Percentiles rank a stretch among this genome's conserved stretches.
Evolutionary conservation across 1,140 invertebrate genomes (phyloP).

Genomic region (Camponotus floridanus): DNA sequence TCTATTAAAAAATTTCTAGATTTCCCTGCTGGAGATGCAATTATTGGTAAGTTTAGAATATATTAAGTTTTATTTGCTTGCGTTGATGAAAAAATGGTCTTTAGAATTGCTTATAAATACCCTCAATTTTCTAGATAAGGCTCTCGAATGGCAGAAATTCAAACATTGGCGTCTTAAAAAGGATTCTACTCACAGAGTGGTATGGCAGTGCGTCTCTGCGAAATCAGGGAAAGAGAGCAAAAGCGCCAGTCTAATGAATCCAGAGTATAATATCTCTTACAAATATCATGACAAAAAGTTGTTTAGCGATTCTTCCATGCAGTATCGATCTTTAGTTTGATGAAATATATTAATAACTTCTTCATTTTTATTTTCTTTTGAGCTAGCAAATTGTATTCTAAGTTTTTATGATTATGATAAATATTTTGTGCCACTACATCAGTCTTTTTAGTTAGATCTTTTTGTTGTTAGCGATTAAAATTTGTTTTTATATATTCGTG

Average conservation of each 20-base stretch:
- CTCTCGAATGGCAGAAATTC: slow-evolving; percentile 1
- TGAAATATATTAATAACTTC: neutral
- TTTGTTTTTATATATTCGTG: neutral
- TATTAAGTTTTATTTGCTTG: neutral
- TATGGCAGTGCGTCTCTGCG: slow-evolving; percentile 5
- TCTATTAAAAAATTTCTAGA: slow-evolving; percentile 3
- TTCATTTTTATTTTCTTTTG: neutral
- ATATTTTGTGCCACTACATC: neutral
- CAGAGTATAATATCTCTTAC: neutral
- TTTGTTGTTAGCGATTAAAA: neutral
- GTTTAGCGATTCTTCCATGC: neutral
- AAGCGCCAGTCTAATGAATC: neutral
- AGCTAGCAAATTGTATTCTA: neutral
- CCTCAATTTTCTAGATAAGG: slow-evolving; percentile 1
- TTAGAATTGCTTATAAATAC: neutral
- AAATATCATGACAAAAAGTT: neutral
- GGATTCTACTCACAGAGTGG: neutral
- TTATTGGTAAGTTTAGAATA: slow-evolving; percentile 8
- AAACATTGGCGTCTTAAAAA: slow-evolving; percentile 6
- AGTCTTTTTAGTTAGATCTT: neutral
- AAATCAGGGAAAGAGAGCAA: neutral
- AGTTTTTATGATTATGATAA: neutral
- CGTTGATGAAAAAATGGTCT: neutral
- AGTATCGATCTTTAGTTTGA: slow-evolving; percentile 4
- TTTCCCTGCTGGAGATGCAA: neutral